These are phyloP conservation scores for Pogonomyrmex californicus DNA, from an alignment of 1,140 invertebrate species.

Conservation along the genomic window DNA sequence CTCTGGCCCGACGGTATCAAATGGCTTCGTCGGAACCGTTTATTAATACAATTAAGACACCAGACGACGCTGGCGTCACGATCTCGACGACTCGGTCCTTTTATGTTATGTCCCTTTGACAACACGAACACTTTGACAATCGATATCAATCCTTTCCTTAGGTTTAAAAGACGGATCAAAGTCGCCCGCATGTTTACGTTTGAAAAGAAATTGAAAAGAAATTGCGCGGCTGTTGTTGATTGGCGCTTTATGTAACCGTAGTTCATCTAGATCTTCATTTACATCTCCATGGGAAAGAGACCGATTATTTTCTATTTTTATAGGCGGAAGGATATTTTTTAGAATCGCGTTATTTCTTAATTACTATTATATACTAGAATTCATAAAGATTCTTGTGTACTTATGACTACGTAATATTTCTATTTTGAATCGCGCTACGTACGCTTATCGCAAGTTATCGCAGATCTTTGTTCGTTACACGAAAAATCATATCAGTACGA, in stretches of 20 bases:
- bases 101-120: constrained; percentile 30
- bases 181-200: not conserved
- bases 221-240: not conserved
- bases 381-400: not conserved
- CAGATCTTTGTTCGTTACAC: not conserved
- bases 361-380: not conserved
- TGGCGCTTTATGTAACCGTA: not conserved
- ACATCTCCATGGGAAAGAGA: not conserved
- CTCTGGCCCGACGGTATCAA: constrained; percentile 61
- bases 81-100: constrained; percentile 72
- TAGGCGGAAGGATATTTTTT: not conserved
- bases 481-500: constrained; percentile 14
- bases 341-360: not conserved
- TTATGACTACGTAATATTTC: not conserved
- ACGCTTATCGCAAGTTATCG: not conserved
- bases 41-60: constrained; percentile 81
- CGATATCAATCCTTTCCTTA: not conserved
- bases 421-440: not conserved
- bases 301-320: not conserved
- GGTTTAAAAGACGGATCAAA: constrained; percentile 13
- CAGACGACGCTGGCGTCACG: constrained; percentile 78
- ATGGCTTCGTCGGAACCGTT: constrained; percentile 64
- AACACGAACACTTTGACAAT: constrained; percentile 27
- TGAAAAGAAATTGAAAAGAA: constrained; percentile 17
- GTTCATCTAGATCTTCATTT: not conserved